phyloP scores from a whole-genome alignment of 1,140 invertebrate species.

The Leptinotarsa defecta region DNA sequence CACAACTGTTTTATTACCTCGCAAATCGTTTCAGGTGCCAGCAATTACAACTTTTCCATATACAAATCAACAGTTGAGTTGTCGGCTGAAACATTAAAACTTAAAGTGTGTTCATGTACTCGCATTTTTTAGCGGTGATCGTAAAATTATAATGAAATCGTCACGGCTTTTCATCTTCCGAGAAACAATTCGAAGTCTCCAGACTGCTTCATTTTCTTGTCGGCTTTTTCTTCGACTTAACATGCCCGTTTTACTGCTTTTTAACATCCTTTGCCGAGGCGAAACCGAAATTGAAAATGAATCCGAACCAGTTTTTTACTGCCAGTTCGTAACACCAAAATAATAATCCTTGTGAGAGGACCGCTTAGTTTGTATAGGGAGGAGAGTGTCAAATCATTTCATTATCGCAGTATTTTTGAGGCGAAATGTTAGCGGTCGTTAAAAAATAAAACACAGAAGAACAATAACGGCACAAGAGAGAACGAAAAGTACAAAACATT shows the following conservation, averaged over 20 bases:
- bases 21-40: no score
- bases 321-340: background rate
- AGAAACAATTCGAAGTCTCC: background rate
- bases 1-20: no score
- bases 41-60: no score
- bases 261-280: background rate
- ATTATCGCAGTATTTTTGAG: no score
- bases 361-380: no score
- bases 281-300: constrained; percentile 6
- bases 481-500: no score
- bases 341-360: background rate
- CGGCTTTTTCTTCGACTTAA: background rate
- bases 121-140: background rate
- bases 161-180: background rate
- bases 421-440: no score
- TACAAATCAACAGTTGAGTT: no score
- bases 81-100: no score
- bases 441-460: no score
- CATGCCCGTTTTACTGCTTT: background rate
- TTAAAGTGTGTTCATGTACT: background rate
- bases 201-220: background rate
- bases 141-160: constrained; percentile 1
- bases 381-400: no score
- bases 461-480: no score
- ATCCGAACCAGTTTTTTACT: constrained; percentile 5